These are phyloP conservation scores for Rhagium mordax DNA, from an alignment of 2,888 invertebrate genomes.

Conservation along the genomic window DNA sequence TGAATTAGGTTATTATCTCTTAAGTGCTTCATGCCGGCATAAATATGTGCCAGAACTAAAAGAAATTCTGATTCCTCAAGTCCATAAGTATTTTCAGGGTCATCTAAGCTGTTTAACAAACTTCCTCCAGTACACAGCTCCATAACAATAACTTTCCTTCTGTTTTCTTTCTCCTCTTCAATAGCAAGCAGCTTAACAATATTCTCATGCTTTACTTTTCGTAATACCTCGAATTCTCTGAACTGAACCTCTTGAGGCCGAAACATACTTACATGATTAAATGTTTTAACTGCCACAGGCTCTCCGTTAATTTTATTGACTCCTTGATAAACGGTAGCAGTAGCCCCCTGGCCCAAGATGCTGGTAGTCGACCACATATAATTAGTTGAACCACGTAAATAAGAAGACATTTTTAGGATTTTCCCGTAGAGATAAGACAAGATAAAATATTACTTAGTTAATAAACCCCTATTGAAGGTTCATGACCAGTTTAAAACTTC, in stretches of 20 bases:
- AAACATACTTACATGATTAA: slow-evolving; percentile 95
- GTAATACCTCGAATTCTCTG: slow-evolving; percentile 94
- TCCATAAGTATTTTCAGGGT: slow-evolving; percentile 96
- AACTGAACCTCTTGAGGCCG: slow-evolving; percentile 94
- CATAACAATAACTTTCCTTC: slow-evolving; percentile 94
- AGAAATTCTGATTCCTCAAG: slow-evolving; percentile 92
- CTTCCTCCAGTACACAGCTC: slow-evolving; percentile 96
- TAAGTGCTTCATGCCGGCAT: slow-evolving; percentile 96
- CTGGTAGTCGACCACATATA: slow-evolving; percentile 98
- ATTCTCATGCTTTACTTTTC: slow-evolving; percentile 95
- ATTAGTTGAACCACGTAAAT: slow-evolving; percentile 91
- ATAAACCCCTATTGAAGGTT: not conserved
- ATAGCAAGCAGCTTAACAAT: slow-evolving; percentile 95
- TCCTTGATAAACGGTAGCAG: slow-evolving; percentile 95
- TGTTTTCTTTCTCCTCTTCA: slow-evolving; percentile 90
- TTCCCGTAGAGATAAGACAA: not conserved
- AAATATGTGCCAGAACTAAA: slow-evolving; percentile 89
- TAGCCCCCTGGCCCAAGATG: slow-evolving; percentile 96
- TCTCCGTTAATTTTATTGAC: slow-evolving; percentile 97
- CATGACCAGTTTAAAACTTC: not conserved
- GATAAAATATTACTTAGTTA: not conserved
- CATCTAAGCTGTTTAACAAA: slow-evolving; percentile 93
- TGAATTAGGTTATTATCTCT: slow-evolving; percentile 95
- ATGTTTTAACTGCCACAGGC: slow-evolving; percentile 97
- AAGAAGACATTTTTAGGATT: slow-evolving; percentile 76